Percentiles rank a stretch among this genome's conserved stretches.
These are phyloP conservation scores for Andrena camellia DNA, from an alignment of 2,888 invertebrate genomes.

Conservation along the genomic window DNA sequence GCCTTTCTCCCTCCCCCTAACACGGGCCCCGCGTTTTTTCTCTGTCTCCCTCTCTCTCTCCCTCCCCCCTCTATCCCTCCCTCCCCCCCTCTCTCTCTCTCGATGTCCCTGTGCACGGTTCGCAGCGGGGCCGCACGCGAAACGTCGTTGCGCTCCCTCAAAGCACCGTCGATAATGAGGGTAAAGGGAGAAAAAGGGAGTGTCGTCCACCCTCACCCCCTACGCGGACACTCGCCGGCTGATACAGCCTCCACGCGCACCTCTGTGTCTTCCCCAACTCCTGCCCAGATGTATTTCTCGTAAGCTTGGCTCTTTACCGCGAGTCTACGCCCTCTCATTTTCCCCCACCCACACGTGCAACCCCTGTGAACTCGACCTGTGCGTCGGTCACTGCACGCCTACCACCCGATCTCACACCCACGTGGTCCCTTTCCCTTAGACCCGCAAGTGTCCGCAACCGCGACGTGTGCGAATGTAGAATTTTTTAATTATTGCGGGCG, in stretches of 20 bases:
- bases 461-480: not conserved
- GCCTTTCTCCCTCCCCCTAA: constrained; percentile 35
- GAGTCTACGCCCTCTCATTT: constrained; percentile 26
- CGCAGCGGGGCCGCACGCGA: constrained; percentile 55
- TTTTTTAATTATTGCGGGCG: constrained; percentile 24
- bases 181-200: constrained; percentile 52
- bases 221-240: constrained; percentile 40
- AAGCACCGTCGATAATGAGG: constrained; percentile 67
- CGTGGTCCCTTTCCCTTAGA: not conserved
- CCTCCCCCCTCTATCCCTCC: not conserved
- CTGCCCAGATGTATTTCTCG: constrained; percentile 40
- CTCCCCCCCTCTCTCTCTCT: constrained; percentile 38
- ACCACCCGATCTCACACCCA: not conserved
- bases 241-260: constrained; percentile 39
- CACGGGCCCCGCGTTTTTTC: no score
- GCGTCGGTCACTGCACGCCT: constrained; percentile 39
- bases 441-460: not conserved
- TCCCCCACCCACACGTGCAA: not conserved
- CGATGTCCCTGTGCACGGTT: constrained; percentile 54
- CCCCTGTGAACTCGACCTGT: constrained; percentile 5
- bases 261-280: constrained; percentile 26
- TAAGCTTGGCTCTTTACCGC: constrained; percentile 51
- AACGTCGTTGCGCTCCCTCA: constrained; percentile 62
- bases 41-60: constrained; percentile 19
- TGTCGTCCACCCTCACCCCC: constrained; percentile 13